phyloP scores from a whole-genome alignment of 2,797 vertebrate genomes.

The Epinephelus coioides region DNA sequence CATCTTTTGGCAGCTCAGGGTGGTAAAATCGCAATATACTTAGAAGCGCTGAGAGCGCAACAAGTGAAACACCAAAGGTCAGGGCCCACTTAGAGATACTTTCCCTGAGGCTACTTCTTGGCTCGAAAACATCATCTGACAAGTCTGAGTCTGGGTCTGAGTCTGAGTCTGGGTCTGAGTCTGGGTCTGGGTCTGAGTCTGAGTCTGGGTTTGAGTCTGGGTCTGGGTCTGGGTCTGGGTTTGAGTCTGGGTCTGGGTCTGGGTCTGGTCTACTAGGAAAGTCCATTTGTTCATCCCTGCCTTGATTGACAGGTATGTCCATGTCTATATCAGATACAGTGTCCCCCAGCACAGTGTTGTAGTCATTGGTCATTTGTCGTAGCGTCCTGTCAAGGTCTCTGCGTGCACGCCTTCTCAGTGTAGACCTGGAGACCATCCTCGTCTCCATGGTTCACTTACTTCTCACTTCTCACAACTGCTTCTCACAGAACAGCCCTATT shows the following conservation, averaged over 20 bases:
- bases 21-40: conserved; percentile 4
- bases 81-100: not conserved
- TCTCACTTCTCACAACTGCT: too few relatives aligned
- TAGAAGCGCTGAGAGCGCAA: conserved; percentile 4
- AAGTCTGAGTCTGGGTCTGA: not conserved
- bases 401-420: not conserved
- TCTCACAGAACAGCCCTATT: too few relatives aligned
- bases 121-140: not conserved
- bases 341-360: not conserved
- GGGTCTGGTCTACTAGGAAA: too few relatives aligned
- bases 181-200: too few relatives aligned
- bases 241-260: too few relatives aligned
- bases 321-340: too few relatives aligned
- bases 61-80: not conserved
- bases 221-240: too few relatives aligned
- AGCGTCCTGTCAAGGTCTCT: not conserved
- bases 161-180: too few relatives aligned
- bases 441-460: not conserved
- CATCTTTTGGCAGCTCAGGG: not conserved
- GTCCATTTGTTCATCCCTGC: not conserved
- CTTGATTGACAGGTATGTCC: too few relatives aligned
- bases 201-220: not conserved
- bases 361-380: not conserved
- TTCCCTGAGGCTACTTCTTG: not conserved
- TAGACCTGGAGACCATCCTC: not conserved